Percentiles rank a stretch among this genome's conserved stretches.
Evolutionary conservation across 2,797 vertebrate species (phyloP).

Genomic region (Chloroceryle inda): DNA sequence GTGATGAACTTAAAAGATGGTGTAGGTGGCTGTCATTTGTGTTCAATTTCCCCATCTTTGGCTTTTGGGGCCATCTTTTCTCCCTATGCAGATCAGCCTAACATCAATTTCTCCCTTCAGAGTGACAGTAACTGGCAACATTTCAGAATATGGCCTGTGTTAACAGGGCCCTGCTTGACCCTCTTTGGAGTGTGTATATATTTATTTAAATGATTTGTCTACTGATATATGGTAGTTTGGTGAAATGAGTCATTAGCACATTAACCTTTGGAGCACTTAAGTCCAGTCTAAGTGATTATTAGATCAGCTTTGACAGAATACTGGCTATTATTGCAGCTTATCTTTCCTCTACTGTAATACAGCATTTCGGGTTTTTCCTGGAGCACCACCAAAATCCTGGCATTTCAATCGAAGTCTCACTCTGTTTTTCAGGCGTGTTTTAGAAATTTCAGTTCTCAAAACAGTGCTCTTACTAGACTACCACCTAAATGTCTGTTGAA

Average conservation of each 20-base stretch:
- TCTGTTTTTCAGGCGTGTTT: not conserved
- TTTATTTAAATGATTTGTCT: slow-evolving; percentile 54
- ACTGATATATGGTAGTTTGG: not conserved
- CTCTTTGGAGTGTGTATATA: not conserved
- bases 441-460: not conserved
- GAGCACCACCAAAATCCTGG: not conserved
- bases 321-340: slow-evolving; percentile 7
- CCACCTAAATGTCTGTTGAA: accelerated
- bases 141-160: slow-evolving; percentile 1
- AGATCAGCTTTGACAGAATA: slow-evolving; percentile 45
- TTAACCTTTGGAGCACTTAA: slow-evolving; percentile 41
- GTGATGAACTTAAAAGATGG: not conserved
- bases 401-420: not conserved
- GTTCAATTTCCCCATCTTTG: not conserved
- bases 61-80: not conserved
- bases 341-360: not conserved
- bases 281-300: slow-evolving; percentile 29
- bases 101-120: not conserved
- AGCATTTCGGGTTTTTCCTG: not conserved
- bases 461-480: not conserved
- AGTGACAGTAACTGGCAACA: not conserved
- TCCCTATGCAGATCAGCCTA: not conserved
- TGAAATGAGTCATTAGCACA: slow-evolving; percentile 2
- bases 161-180: slow-evolving; percentile 15
- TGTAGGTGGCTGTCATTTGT: accelerated